phyloP scores from a whole-genome alignment of 1,140 invertebrate genomes.

The Drosophila sproati region DNA sequence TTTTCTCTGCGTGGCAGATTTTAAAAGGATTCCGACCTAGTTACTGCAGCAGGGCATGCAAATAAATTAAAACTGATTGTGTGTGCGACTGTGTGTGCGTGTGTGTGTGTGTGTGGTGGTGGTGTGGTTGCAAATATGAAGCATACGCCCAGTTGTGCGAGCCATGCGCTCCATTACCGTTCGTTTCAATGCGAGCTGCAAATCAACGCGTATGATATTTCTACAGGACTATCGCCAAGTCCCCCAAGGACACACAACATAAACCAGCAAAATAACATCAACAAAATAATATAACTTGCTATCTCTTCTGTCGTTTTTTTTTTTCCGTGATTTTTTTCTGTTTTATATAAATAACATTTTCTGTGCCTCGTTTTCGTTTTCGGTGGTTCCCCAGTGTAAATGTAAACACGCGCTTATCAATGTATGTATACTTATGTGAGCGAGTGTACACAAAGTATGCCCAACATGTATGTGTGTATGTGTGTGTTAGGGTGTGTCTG shows the following conservation, averaged over 20 bases:
- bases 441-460: slow-evolving; percentile 50
- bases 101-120: too few relatives aligned
- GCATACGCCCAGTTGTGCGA: slow-evolving; percentile 23
- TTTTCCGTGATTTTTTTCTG: slow-evolving; percentile 14
- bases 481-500: slow-evolving; percentile 21
- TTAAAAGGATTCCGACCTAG: slow-evolving; percentile 42
- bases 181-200: slow-evolving; percentile 51
- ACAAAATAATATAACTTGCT: slow-evolving; percentile 69
- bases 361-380: slow-evolving; percentile 52
- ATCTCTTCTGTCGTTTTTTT: slow-evolving; percentile 52
- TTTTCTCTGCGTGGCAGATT: slow-evolving; percentile 22
- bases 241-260: slow-evolving; percentile 47
- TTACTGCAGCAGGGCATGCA: slow-evolving; percentile 20
- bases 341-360: slow-evolving; percentile 47
- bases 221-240: slow-evolving; percentile 36
- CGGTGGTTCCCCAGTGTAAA: slow-evolving; percentile 65
- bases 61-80: slow-evolving; percentile 75
- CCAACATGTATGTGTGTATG: slow-evolving; percentile 2
- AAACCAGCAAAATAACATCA: slow-evolving; percentile 6
- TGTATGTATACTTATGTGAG: slow-evolving; percentile 33
- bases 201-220: slow-evolving; percentile 74
- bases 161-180: slow-evolving; percentile 10
- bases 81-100: slow-evolving; percentile 5
- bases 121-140: slow-evolving; percentile 36
- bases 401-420: slow-evolving; percentile 76